Base-by-base conservation (phyloP, 2,797 vertebrate species). In the Ptychadena robeensis region DNA sequence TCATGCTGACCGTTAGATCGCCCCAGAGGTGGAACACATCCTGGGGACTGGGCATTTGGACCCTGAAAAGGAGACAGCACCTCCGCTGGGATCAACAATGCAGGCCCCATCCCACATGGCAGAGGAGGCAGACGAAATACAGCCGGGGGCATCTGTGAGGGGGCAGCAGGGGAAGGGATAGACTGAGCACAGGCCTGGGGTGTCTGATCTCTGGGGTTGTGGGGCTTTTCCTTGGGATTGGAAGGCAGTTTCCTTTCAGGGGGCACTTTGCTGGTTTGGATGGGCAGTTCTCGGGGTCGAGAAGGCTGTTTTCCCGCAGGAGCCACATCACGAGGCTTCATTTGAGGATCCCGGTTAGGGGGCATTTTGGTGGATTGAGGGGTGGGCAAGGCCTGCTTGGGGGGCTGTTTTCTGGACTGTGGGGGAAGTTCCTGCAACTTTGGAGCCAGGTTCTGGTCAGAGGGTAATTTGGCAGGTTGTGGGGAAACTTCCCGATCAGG, bases 241-340 rank as follows among this genome's bases (percentile, higher is more conserved):
- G 83, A 81, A 85, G 83, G 78, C 83, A 85, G 83, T 85, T 85
- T 85, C 79, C 83, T 68, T 80, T 85, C 83, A 81, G 78, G 83
- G 78, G 78, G 78, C 72, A 85, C 67, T 85, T 85, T 85, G 78
- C 83, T 81, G 72, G 72, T 76, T 59, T 75, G 83, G 78, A 85
- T 85, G 78, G 83, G 83, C 83, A 85, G 83, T 85, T 85, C 83
- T 85, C 83, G 53, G 44, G 83, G 83, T 80, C 83, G 83, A 81
- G 78, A 76, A 70, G 83, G 83, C 78, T 81, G 83, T 85, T 85
- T 79, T 35, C 78, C 83, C 72, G 72, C 83, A 65, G 83, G 83
- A 34, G 78, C 83, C 79, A 81, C 78, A 76, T 85, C 83, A 57
- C 72, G 78, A 81, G 78, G 78, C 78, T 85, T 85, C 71, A 85